A percentile compares a stretch with the other conserved stretches of the same genome.
These are phyloP conservation scores for Noctua fimbriata DNA, from an alignment of 2,888 invertebrate species.

Conservation along the genomic window DNA sequence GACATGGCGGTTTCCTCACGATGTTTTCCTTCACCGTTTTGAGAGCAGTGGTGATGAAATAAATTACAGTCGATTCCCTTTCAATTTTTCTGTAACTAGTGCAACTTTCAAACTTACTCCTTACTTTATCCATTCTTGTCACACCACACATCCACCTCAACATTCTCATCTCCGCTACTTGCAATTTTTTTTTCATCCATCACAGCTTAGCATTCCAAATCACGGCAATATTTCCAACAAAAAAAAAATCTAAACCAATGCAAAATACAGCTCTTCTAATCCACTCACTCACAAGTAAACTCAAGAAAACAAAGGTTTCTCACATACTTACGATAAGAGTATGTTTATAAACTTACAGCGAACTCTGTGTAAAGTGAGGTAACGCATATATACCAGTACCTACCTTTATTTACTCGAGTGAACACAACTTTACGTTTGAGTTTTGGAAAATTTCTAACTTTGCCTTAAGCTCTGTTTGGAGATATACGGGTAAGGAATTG, in stretches of 20 bases:
- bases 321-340: conserved; percentile 55
- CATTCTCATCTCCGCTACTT: no score
- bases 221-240: not conserved
- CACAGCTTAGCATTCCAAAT: no score
- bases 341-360: conserved; percentile 54
- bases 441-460: conserved; percentile 66
- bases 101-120: no score
- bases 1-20: no score
- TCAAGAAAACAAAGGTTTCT: conserved; percentile 46
- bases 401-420: conserved; percentile 70
- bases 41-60: no score
- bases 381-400: conserved; percentile 36
- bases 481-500: conserved; percentile 30
- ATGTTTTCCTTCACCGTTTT: no score
- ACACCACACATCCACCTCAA: no score
- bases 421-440: conserved; percentile 68
- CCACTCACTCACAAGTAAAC: conserved; percentile 29
- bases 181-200: no score
- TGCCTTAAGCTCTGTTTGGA: conserved; percentile 39
- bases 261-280: conserved; percentile 13
- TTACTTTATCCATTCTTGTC: no score
- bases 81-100: no score
- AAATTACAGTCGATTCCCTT: no score
- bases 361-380: conserved; percentile 50
- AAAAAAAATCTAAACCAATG: not conserved